Base-by-base conservation (phyloP, 2,797 vertebrate species). In the Enteromius trimaculatus region DNA sequence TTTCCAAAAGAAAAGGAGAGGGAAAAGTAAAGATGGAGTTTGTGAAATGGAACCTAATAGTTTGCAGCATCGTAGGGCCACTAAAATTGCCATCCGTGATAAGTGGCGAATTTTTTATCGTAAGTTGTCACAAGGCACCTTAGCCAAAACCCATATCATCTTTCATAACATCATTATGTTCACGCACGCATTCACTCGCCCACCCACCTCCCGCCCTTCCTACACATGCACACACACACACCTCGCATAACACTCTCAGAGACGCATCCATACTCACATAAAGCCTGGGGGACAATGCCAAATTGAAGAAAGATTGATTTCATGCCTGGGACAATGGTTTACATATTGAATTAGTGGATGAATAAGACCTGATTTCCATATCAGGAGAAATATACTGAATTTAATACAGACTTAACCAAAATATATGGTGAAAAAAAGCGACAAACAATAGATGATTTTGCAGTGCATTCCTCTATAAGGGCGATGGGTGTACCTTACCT, bases 61-160 rank as follows among this genome's bases (percentile, higher is more conserved):
- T 96, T 96, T 99, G 98, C 98, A 99, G 98, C 98, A 99, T 98
- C 94, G 93, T 97, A 99, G 98, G 98, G 98, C 98, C 97, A 97
- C 97, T 97, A 92, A 93, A 97, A 97, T 96, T 97, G 97, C 97
- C 97, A 97, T 97, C 96, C 95, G 94, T 97, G 94, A 96, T 92
- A 96, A 94, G 95, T 97, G 97, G 97, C 97, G 91, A 97, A 96
- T 97, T 95, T 86, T 95, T 88, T 83, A 51, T 86, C 84, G 90
- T 95, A 97, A 96, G 93, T 96, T 95, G 89, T 96, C 96, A 96
- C 96, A 99, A 98, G 98, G 97, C 97, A 99, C 97, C 94, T 94
- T 95, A 96, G 96, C 97, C 96, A 95, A 96, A 95, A 95, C 94
- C 95, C 93, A 95, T 93, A 93, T 95, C 94, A 95, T 93, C 88